Percentiles rank a stretch among this genome's conserved stretches.
These are phyloP conservation scores for Colletes latitarsis DNA, from an alignment of 1,140 invertebrate genomes.

Conservation along the genomic window DNA sequence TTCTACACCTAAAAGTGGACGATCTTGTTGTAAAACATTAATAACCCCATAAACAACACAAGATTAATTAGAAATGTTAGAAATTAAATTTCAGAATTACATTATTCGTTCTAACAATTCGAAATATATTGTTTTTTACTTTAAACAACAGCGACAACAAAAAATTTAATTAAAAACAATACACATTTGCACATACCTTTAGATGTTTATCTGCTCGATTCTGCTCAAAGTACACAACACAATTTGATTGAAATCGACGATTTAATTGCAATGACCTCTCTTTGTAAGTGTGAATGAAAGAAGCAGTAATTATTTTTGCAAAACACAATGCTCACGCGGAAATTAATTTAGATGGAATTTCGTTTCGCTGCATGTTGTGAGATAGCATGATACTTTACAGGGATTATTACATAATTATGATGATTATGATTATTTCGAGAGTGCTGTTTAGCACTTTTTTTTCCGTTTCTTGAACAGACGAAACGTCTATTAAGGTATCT, in stretches of 20 bases:
- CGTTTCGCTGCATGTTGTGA: conserved; percentile 67
- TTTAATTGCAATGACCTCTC: not conserved
- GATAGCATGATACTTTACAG: conserved; percentile 61
- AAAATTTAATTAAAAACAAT: not conserved
- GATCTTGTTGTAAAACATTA: no score
- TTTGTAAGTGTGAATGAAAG: not conserved
- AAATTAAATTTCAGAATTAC: no score
- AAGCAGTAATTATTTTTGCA: not conserved
- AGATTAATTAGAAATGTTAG: no score
- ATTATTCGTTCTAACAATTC: no score
- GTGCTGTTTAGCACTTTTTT: conserved; percentile 50
- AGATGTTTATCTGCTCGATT: not conserved
- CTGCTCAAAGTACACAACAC: not conserved
- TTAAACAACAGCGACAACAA: no score
- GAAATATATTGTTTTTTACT: no score
- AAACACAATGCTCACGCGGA: conserved; percentile 18
- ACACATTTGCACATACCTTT: not conserved
- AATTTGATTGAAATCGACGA: not conserved
- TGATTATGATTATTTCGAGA: conserved; percentile 46
- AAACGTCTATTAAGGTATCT: conserved; percentile 48
- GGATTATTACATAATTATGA: conserved; percentile 45
- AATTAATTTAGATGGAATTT: conserved; percentile 34
- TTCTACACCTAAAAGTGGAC: no score
- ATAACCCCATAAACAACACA: no score
- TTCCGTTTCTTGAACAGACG: conserved; percentile 43